Evolutionary conservation across 2,113 vertebrate species (phyloP).

Genomic region (Hipposideros armiger): DNA sequence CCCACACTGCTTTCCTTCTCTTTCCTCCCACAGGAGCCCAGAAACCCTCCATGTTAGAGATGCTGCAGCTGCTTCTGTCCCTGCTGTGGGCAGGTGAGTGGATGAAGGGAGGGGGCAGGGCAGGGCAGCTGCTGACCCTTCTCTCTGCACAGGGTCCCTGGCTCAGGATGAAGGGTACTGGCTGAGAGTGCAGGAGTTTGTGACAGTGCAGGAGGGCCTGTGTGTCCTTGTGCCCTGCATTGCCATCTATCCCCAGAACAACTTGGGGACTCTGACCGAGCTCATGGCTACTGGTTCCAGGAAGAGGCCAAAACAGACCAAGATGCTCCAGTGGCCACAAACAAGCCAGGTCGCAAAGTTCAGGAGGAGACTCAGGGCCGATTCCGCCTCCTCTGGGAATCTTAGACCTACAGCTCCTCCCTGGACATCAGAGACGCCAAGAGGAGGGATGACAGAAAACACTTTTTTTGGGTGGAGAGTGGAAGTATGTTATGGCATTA

Average conservation of each 20-base stretch:
- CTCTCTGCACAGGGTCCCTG: background rate
- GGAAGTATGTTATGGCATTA: too few species aligned
- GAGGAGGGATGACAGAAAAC: too few species aligned
- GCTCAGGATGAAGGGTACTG: accelerated
- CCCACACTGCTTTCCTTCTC: background rate
- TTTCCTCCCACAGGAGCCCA: background rate
- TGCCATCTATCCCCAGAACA: accelerated
- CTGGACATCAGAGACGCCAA: too few species aligned
- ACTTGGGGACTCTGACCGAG: accelerated
- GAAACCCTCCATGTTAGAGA: background rate
- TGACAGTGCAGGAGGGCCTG: background rate
- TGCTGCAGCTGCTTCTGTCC: background rate
- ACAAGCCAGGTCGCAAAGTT: accelerated
- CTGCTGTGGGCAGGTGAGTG: background rate
- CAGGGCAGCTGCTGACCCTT: background rate
- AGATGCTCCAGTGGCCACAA: background rate
- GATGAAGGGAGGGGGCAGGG: accelerated
- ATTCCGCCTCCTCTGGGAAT: background rate
- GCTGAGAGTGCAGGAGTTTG: accelerated
- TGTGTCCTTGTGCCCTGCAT: background rate
- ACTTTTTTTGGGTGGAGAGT: too few species aligned
- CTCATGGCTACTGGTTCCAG: background rate
- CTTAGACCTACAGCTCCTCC: accelerated
- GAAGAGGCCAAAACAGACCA: accelerated
- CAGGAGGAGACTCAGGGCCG: accelerated